These are phyloP conservation scores for Napeogenes sylphis DNA, from an alignment of 2,888 invertebrate species.

Conservation along the genomic window DNA sequence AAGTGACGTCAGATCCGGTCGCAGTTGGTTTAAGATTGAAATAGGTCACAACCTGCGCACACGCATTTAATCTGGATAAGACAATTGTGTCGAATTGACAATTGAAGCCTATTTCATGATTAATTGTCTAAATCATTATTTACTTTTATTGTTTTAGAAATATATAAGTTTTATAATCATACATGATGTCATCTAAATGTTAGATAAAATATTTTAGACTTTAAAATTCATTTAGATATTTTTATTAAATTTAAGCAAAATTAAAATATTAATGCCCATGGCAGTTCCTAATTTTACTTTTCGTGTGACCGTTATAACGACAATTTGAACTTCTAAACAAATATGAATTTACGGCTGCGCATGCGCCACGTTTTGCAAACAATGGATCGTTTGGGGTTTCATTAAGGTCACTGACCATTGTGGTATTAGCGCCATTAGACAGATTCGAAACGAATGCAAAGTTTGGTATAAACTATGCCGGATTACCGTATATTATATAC, in stretches of 20 bases:
- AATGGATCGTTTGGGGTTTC: slow-evolving; percentile 23
- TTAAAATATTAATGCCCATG: too few relatives aligned
- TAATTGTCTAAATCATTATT: too few relatives aligned
- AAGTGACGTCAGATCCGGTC: slow-evolving; percentile 30
- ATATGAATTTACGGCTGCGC: not conserved
- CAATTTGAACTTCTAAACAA: not conserved
- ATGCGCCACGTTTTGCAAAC: slow-evolving; percentile 12
- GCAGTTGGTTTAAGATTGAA: slow-evolving; percentile 19
- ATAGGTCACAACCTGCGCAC: slow-evolving; percentile 11
- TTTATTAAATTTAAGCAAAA: too few relatives aligned
- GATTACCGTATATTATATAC: too few relatives aligned
- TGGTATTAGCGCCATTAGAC: slow-evolving; percentile 15
- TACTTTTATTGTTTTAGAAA: too few relatives aligned
- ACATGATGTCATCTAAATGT: too few relatives aligned
- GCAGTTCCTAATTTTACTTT: too few relatives aligned
- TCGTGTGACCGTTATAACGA: too few relatives aligned
- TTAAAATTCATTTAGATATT: too few relatives aligned
- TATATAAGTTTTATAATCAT: too few relatives aligned
- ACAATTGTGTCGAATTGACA: slow-evolving; percentile 19
- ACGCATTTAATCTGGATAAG: slow-evolving; percentile 17
- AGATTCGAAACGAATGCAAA: slow-evolving; percentile 7
- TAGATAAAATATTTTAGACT: too few relatives aligned
- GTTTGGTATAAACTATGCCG: too few relatives aligned
- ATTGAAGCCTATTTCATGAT: slow-evolving; percentile 10
- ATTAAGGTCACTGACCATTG: slow-evolving; percentile 27